Conservation (phyloP, 2,888 invertebrate species). For the Drepana falcataria region DNA sequence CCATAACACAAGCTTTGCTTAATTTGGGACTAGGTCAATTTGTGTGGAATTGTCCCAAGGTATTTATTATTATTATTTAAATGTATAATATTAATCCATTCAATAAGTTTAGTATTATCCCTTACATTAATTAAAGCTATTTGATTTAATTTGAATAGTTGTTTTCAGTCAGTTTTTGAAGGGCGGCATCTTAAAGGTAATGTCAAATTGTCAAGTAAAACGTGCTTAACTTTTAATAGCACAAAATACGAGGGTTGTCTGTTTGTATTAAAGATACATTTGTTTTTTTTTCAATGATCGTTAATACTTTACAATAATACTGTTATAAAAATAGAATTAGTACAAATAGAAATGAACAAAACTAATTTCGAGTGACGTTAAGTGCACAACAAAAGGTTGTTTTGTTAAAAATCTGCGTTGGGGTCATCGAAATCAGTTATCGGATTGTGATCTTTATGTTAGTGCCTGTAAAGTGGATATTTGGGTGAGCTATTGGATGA, state of each 20-base stretch:
- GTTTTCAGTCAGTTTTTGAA: too few relatives aligned
- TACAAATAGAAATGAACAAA: constrained; percentile 54
- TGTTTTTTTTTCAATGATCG: constrained; percentile 7
- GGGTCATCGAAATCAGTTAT: constrained; percentile 8
- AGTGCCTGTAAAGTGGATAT: constrained; percentile 11
- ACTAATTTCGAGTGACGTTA: constrained; percentile 55
- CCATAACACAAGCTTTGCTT: too few relatives aligned
- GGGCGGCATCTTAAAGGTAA: neutral
- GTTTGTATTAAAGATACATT: neutral
- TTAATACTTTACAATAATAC: constrained; percentile 38
- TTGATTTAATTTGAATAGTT: too few relatives aligned
- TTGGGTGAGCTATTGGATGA: constrained; percentile 14
- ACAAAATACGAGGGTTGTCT: neutral
- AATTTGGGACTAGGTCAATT: too few relatives aligned
- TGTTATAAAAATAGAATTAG: constrained; percentile 63
- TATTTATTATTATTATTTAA: too few relatives aligned
- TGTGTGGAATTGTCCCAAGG: too few relatives aligned
- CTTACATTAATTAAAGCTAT: too few relatives aligned
- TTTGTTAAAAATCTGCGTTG: constrained; percentile 34
- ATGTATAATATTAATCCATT: too few relatives aligned
- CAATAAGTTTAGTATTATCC: too few relatives aligned
- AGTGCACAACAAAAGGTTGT: constrained; percentile 56
- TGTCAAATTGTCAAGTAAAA: neutral
- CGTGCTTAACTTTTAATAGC: neutral
- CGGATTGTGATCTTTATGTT: constrained; percentile 12